Evolutionary conservation across 1,140 invertebrate species (phyloP).

Genomic region (Neelides sp.): DNA sequence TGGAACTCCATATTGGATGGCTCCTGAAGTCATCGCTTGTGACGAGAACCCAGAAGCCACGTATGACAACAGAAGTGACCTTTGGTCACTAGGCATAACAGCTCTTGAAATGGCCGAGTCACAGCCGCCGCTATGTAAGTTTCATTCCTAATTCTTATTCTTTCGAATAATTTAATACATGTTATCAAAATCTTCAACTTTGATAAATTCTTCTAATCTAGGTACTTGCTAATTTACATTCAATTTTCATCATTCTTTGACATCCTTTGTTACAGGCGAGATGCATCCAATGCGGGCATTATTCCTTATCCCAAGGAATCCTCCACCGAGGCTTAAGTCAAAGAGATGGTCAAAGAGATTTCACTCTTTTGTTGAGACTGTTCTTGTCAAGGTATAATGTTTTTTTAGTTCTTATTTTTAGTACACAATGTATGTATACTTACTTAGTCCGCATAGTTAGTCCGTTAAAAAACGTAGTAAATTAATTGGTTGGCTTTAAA

Average conservation of each 20-base stretch:
- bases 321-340: constrained; percentile 83
- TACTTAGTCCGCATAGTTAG: no score
- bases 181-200: constrained; percentile 1
- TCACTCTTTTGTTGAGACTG: constrained; percentile 74
- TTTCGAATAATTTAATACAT: background rate
- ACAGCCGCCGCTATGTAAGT: constrained; percentile 77
- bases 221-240: constrained; percentile 3
- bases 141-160: background rate
- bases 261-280: constrained; percentile 45
- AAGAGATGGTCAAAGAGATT: constrained; percentile 98
- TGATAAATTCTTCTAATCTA: background rate
- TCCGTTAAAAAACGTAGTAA: no score
- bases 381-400: constrained; percentile 68
- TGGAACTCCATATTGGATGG: constrained; percentile 78
- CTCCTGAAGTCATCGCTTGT: constrained; percentile 90
- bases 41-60: constrained; percentile 99
- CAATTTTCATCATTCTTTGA: constrained; percentile 6
- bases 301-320: constrained; percentile 95
- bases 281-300: constrained; percentile 98
- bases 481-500: no score
- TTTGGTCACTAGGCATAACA: constrained; percentile 74
- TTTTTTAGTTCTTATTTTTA: no score
- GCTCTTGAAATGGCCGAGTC: constrained; percentile 99
- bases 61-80: constrained; percentile 96
- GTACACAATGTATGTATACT: no score